Evolutionary conservation across 2,113 vertebrate species (phyloP).

Genomic region (Pantherophis guttatus): DNA sequence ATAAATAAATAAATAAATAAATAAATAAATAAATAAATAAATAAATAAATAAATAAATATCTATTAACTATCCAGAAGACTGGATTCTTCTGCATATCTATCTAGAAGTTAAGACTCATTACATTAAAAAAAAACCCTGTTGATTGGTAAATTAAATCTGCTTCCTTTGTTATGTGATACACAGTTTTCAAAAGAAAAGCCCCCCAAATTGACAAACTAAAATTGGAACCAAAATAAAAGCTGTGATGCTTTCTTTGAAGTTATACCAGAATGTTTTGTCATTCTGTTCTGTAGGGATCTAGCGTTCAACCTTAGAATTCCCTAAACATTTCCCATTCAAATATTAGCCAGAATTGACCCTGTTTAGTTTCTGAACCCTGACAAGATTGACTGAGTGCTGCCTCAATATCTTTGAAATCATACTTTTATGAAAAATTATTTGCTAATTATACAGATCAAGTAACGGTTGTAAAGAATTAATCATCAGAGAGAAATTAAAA

Average conservation of each 20-base stretch:
- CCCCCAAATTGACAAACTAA: background rate
- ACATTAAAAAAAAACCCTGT: background rate
- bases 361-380: background rate
- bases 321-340: background rate
- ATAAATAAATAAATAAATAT: background rate
- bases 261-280: background rate
- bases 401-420: background rate
- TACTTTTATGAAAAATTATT: background rate
- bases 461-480: background rate
- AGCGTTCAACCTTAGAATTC: background rate
- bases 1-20: too few relatives aligned
- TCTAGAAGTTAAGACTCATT: background rate
- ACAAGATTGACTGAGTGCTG: background rate
- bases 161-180: background rate
- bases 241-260: background rate
- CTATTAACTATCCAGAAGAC: background rate
- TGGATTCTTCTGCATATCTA: background rate
- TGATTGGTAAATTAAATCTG: background rate
- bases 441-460: background rate
- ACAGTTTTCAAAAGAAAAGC: background rate
- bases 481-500: background rate
- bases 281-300: background rate
- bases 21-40: too few relatives aligned
- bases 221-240: background rate
- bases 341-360: background rate